Percentiles rank a stretch among this genome's conserved stretches.
Conservation (phyloP, 1,140 invertebrate genomes). For the Mylabris phalerata region DNA sequence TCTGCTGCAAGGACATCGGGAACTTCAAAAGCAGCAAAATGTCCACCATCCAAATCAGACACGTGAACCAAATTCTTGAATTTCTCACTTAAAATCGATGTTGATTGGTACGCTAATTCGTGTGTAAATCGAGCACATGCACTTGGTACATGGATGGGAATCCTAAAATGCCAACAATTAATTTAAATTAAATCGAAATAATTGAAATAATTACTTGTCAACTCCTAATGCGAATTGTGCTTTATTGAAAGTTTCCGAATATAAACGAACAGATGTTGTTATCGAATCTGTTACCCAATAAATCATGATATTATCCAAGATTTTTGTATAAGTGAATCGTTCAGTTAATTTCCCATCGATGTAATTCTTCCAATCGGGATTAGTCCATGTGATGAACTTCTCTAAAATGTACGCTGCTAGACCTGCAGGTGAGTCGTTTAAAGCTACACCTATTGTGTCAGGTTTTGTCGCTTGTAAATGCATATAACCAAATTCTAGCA, state of each 20-base stretch:
- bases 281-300: slow-evolving; percentile 78
- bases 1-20: slow-evolving; percentile 65
- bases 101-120: neutral
- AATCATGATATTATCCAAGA: slow-evolving; percentile 84
- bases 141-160: neutral
- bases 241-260: slow-evolving; percentile 56
- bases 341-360: slow-evolving; percentile 59
- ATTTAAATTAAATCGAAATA: slow-evolving; percentile 45
- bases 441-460: slow-evolving; percentile 74
- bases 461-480: slow-evolving; percentile 87
- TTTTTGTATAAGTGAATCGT: slow-evolving; percentile 60
- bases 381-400: slow-evolving; percentile 77
- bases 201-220: slow-evolving; percentile 52
- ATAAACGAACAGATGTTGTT: slow-evolving; percentile 69
- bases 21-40: slow-evolving; percentile 79
- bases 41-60: slow-evolving; percentile 65
- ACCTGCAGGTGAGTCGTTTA: slow-evolving; percentile 63
- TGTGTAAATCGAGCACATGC: slow-evolving; percentile 1
- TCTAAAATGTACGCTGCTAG: slow-evolving; percentile 81
- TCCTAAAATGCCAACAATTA: neutral
- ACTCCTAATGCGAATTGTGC: slow-evolving; percentile 40
- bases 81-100: neutral
- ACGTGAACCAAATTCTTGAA: slow-evolving; percentile 53
- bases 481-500: slow-evolving; percentile 75
- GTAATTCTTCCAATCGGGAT: slow-evolving; percentile 47